Evolutionary conservation across 2,888 invertebrate species (phyloP).

Genomic region (Epirrita christyi): DNA sequence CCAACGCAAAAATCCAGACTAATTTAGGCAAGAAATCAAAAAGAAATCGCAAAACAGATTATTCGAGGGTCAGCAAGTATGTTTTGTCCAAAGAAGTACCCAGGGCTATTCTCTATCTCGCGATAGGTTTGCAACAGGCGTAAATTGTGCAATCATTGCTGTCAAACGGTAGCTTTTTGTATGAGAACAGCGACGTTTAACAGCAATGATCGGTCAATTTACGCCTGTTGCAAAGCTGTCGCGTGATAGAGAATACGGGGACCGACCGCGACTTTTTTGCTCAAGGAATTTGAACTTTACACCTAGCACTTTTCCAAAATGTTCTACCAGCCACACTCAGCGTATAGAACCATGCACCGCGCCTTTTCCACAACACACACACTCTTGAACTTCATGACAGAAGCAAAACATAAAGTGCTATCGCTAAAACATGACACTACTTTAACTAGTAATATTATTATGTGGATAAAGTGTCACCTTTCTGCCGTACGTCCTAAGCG

Average conservation of each 20-base stretch:
- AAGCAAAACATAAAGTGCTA: constrained; percentile 45
- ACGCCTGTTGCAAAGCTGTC: too few relatives aligned
- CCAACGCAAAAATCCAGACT: background rate
- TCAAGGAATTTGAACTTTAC: constrained; percentile 3
- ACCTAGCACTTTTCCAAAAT: constrained; percentile 19
- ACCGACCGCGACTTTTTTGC: background rate
- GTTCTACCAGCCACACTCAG: constrained; percentile 13
- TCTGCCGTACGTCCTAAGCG: constrained; percentile 80
- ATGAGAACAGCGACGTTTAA: too few relatives aligned
- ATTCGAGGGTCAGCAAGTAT: background rate
- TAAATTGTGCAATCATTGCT: too few relatives aligned
- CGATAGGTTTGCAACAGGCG: too few relatives aligned
- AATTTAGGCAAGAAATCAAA: constrained; percentile 19
- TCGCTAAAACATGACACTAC: constrained; percentile 49
- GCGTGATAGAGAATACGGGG: too few relatives aligned
- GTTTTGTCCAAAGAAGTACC: background rate
- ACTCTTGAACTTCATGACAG: constrained; percentile 33
- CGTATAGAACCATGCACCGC: constrained; percentile 29
- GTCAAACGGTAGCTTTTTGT: too few relatives aligned
- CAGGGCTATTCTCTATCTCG: too few relatives aligned
- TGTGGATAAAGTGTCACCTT: constrained; percentile 69
- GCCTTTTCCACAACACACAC: constrained; percentile 31
- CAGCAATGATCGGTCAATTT: too few relatives aligned
- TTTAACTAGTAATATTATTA: constrained; percentile 38
- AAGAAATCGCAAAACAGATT: background rate